Evolutionary conservation across 2,797 vertebrate genomes (phyloP), one percentile per base, ranked within the genome.

Genomic region (Parauchenoglanis ngamensis): DNA sequence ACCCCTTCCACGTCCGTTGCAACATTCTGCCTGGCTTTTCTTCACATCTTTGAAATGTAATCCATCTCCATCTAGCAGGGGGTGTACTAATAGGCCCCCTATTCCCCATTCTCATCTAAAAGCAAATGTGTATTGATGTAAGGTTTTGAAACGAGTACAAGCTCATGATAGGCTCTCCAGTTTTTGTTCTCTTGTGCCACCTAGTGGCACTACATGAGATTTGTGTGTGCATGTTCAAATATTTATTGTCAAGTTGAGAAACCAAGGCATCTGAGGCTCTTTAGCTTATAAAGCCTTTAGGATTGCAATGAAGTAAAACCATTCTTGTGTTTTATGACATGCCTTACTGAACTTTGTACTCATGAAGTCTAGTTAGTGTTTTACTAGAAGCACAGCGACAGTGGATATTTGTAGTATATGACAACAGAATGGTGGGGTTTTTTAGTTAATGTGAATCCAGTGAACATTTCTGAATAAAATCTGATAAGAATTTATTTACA

Each of bases 111-210:
- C 90, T 91, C 92, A 92, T 93, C 89, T 90, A 91, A 87, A 56
- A 87, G 67, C 25, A 91, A 81, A 90, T 95, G 93, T 72, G 88
- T 93, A 95, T 94, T 91, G 94, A 95, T 94, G 88, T 40, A 67
- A 79, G 87, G 89, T 88, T 94, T 93, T 93, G 93, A 94, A 93
- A 90, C 73, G 91, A 93, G 90, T 90, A 23, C 40, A 65, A 40
- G 12, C 49, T 0, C 28, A 17, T 25, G 4, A 72, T 73, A 15
- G 12, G 57, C 44, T 65, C 76, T 25, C 2, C 13, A 87, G 90
- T 52, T 63, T 73, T 89, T 88, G 91, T 91, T 63, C 25, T 92
- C 80, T 91, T 92, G 91, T 94, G 94, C 94, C 95, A 94, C 91
- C 95, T 94, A 93, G 94, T 92, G 95, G 92, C 65, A 46, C 23